Evolutionary conservation across 1,140 invertebrate genomes (phyloP), one percentile per base, ranked within the genome.

Genomic region (Triops longicaudatus): DNA sequence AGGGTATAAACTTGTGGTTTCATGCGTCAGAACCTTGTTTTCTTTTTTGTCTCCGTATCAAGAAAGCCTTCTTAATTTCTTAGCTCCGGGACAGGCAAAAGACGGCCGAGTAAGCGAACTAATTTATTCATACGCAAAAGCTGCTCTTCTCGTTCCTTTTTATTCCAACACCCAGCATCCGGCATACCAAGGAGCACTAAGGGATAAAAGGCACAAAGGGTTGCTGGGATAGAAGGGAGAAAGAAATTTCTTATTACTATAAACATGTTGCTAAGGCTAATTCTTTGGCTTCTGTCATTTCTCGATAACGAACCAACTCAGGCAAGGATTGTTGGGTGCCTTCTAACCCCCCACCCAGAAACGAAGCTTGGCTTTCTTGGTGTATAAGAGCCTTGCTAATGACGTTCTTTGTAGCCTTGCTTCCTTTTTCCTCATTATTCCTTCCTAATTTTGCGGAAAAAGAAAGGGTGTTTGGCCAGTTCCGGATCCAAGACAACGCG

Each of bases 91-190:
- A 5, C 50, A 63, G 4, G 10, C 50, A 9, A 63, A 22, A 22
- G 50, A 17, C 14, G 31, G 31, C 9, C 17, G 50, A 63, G 50
- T 22, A 63, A 63, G 22, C 50, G 17, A 63, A 63, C 50, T 63
- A 63, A 63, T 63, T 63, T 63, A 63, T 63, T 63, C 50, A 63
- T 63, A 63, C 50, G 50, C 50, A 63, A 37, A 37, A 63, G 50
- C 50, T 63, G 50, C 50, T 63, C 22, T 63, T 63, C 50, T 63
- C 22, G 14, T 22, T 11, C 44, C 0, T 14, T n/a, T 63, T 63
- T 63, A 63, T 63, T 63, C 50, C 50, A 22, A 37, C 31, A 14
- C 50, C 22, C 17, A 63, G 50, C 50, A 63, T 63, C 22, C 50
- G 2, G 50, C 50, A 63, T 63, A 63, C 50, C 50, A 17, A 17